Base-by-base conservation (phyloP, 1,140 invertebrate species). In the Lordiphosa mommai region DNA sequence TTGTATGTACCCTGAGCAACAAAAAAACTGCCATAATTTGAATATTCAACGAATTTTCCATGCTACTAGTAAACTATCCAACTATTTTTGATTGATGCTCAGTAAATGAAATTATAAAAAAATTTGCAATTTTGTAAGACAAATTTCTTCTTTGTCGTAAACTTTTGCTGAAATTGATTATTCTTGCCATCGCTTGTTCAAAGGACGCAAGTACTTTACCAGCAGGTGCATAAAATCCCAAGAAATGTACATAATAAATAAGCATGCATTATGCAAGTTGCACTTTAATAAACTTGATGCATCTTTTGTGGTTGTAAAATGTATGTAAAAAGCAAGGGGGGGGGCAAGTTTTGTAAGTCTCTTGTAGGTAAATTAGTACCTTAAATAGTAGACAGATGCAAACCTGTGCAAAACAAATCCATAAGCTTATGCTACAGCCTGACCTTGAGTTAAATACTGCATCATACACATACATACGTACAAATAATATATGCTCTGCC, bases 381-480 rank as follows among this genome's bases (percentile, higher is more conserved):
- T 23, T 10, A 23, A 23, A 1, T 4, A 48, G 23, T 4, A 27
- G 27, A 13, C 2, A 32, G 14, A 37, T 14, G 5, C 17, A 27
- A 27, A 13, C 40, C 4, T 43, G 12, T 10, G 8, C 14, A 34
- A 33, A 23, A 10, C 40, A 37, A 36, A 14, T 16, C 40, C 9
- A 7, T 16, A 20, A 10, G 17, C 46, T 47, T 57, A 44, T 41
- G 33, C 9, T 17, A n/a, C 8, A n/a, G 16, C 44, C 36, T 59
- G 48, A 44, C 74, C 76, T 67, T 80, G 60, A 33, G 55, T 51
- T 72, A 68, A 72, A 57, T 61, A 50, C 50, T 65, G 60, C 60
- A 55, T 48, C 32, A 30, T 60, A 53, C 50, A 55, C 50, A 70
- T 61, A 41, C 67, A 56, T 34, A 6, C 10, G n/a, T 46, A 38